Conservation (phyloP, 2,888 invertebrate genomes). For the Antheraea yamamai region DNA sequence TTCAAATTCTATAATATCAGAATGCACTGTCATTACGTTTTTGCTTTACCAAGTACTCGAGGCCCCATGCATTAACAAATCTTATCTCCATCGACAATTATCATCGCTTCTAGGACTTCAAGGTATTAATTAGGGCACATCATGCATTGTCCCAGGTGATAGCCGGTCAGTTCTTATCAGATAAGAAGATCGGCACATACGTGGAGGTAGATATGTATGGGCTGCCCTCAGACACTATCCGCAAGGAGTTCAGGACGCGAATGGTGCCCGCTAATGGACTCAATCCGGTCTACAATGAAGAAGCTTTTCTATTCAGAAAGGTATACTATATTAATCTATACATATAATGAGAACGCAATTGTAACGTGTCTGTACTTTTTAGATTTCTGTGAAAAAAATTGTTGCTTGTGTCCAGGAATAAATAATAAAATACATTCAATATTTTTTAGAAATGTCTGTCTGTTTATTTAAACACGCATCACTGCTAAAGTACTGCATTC, state of each 20-base stretch:
- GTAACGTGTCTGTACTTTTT: too few species aligned
- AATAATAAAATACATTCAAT: too few species aligned
- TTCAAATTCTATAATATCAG: too few species aligned
- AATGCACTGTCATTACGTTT: too few species aligned
- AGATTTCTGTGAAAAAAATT: too few species aligned
- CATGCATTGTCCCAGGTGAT: slow-evolving; percentile 85
- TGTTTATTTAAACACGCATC: too few species aligned
- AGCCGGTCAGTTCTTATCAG: slow-evolving; percentile 99
- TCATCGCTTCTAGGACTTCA: background rate
- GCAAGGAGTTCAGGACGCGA: slow-evolving; percentile 98
- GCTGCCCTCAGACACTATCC: slow-evolving; percentile 98
- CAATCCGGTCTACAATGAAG: slow-evolving; percentile 99
- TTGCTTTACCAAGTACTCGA: background rate
- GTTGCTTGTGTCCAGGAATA: too few species aligned
- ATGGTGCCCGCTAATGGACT: slow-evolving; percentile 98
- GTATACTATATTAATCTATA: slow-evolving; percentile 53
- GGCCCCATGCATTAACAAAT: too few species aligned
- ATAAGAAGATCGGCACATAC: slow-evolving; percentile 99
- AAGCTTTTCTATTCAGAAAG: slow-evolving; percentile 98
- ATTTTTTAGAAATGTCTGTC: too few species aligned
- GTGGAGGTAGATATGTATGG: slow-evolving; percentile 99
- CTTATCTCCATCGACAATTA: too few species aligned
- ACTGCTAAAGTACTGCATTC: too few species aligned
- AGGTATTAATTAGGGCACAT: background rate
- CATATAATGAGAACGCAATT: too few species aligned